A percentile compares a stretch with the other conserved stretches of the same genome.
phyloP scores from a whole-genome alignment of 2,888 invertebrate genomes.

The Drosophila mayaguana region DNA sequence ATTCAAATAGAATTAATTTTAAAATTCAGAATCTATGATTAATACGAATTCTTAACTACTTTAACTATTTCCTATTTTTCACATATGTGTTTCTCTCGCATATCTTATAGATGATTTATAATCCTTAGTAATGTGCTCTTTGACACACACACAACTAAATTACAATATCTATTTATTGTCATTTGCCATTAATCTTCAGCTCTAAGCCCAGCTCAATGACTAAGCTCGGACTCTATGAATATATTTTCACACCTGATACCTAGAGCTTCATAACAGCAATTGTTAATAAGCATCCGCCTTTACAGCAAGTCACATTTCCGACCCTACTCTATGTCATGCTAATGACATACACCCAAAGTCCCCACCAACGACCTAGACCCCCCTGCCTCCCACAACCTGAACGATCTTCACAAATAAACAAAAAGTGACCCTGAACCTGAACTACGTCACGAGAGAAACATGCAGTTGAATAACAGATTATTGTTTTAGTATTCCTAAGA shows the following conservation, averaged over 20 bases:
- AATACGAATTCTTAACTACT: neutral
- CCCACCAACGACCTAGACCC: neutral
- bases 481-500: constrained; percentile 51
- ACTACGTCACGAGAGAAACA: constrained; percentile 44
- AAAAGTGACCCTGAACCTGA: constrained; percentile 60
- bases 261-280: constrained; percentile 2
- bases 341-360: constrained; percentile 51
- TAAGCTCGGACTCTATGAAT: constrained; percentile 22
- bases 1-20: neutral
- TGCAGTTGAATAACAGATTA: constrained; percentile 39
- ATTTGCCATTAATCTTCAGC: constrained; percentile 34
- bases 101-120: neutral
- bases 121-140: neutral
- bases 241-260: constrained; percentile 29
- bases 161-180: constrained; percentile 29
- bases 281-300: constrained; percentile 61
- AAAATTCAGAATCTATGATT: neutral
- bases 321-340: constrained; percentile 47
- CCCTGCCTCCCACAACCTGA: constrained; percentile 2
- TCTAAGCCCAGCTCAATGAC: constrained; percentile 39
- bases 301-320: constrained; percentile 41
- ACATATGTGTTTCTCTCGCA: neutral
- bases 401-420: constrained; percentile 40
- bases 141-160: neutral
- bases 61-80: neutral